These are phyloP conservation scores for Oreochromis spilurus DNA, from an alignment of 2,113 vertebrate species.

Conservation along the genomic window DNA sequence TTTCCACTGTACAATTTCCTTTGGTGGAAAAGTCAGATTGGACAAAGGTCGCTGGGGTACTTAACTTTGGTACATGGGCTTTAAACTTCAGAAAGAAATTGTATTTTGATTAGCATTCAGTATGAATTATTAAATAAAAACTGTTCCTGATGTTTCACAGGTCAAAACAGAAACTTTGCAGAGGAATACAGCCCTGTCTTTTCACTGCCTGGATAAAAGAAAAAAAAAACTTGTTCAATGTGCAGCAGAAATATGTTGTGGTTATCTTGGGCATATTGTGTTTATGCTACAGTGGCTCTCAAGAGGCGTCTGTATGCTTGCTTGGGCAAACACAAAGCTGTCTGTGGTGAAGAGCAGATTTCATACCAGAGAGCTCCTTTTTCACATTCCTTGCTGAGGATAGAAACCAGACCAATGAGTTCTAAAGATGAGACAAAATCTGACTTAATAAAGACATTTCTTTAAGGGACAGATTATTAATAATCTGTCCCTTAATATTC, in stretches of 20 bases:
- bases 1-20: background rate
- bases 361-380: background rate
- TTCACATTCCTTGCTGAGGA: background rate
- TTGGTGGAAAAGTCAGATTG: background rate
- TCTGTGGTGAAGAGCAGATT: conserved; percentile 15
- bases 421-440: background rate
- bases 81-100: background rate
- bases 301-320: background rate
- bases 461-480: background rate
- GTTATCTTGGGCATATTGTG: conserved; percentile 25
- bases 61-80: background rate
- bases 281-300: conserved; percentile 6
- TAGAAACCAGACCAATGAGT: background rate
- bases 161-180: background rate
- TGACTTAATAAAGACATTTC: background rate
- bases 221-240: background rate
- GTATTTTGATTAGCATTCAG: background rate
- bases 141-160: background rate
- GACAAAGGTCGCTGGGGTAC: conserved; percentile 19
- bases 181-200: background rate
- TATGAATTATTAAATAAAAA: background rate
- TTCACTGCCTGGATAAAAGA: background rate
- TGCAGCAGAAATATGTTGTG: background rate
- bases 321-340: conserved; percentile 6
- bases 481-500: background rate